Evolutionary conservation across 2,113 vertebrate species (phyloP).

Genomic region (Melanocharis versteri): DNA sequence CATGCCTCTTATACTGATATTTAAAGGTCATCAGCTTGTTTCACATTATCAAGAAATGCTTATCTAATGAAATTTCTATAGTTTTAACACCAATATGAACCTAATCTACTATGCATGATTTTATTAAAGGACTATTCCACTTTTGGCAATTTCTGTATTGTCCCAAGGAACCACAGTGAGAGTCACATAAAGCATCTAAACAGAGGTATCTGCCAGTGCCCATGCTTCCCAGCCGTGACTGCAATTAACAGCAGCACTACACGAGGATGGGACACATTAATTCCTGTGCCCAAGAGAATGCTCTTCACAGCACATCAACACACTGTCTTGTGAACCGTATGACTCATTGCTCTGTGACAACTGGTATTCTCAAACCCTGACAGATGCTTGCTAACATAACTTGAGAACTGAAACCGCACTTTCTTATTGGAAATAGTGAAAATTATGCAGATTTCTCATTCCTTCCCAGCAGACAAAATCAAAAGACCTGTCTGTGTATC

Average conservation of each 20-base stretch:
- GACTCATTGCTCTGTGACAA: constrained; percentile 14
- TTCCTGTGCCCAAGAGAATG: constrained; percentile 9
- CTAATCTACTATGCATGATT: background rate
- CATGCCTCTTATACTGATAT: background rate
- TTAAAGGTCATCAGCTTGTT: background rate
- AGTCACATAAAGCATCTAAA: background rate
- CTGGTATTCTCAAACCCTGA: background rate
- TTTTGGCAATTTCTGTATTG: background rate
- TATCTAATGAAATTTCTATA: background rate
- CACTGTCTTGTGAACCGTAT: constrained; percentile 29
- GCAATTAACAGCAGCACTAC: background rate
- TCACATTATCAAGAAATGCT: background rate
- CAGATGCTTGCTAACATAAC: constrained; percentile 16
- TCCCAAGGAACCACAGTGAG: background rate
- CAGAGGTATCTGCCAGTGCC: background rate
- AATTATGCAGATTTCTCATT: background rate
- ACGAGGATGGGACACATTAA: background rate
- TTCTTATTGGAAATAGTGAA: background rate
- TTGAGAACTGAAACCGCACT: background rate
- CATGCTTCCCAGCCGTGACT: background rate
- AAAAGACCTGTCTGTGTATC: background rate
- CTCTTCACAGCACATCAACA: constrained; percentile 33
- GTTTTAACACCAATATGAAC: background rate
- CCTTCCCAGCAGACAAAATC: background rate
- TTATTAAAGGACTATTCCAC: background rate